Evolutionary conservation across 1,140 invertebrate genomes (phyloP), one percentile per base, ranked within the genome.

Genomic region (Trichonephila clavipes): DNA sequence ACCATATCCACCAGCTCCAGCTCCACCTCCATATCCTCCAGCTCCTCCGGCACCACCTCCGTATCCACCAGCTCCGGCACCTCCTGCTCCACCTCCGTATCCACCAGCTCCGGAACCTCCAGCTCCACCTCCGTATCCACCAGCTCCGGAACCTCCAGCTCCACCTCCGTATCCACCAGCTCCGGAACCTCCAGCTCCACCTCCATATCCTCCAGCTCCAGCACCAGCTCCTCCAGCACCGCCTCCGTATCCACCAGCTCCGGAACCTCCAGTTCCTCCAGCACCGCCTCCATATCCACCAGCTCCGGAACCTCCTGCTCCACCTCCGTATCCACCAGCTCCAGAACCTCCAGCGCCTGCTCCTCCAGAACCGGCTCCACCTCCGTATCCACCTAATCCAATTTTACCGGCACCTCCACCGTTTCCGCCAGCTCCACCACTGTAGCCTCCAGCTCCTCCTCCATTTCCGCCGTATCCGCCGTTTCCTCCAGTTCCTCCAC

Each of bases 401-500:
- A 62, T 61, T 61, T 88, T 82, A 83, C 81, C 87, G 34, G 86
- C 93, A 66, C 90, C 91, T 10, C 81, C 89, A 18, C 59, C 90
- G 28, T 64, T 72, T 34, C 34, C n/a, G 10, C 92, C 92, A 10
- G 58, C 34, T 87, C 87, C 92, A 61, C 87, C 69, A 44, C 28
- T 61, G 14, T 69, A 86, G 7, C 66, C 85, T 4, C 85, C 85
- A 1, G 16, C 86, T 28, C n/a, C 72, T 1, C 58, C 87, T 21
- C 92, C 92, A 44, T 61, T 34, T 83, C 92, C 88, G 59, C 72
- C 93, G 6, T 24, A 88, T 59, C 69, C 85, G 19, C 93, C 93
- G 6, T 14, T 21, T 18, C 62, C 64, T 14, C 83, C 92, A 24
- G 19, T 51, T 18, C 72, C 87, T 14, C n/a, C 28, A 40, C 90